phyloP scores from a whole-genome alignment of 2,888 invertebrate species.

The Serripes groenlandicus region DNA sequence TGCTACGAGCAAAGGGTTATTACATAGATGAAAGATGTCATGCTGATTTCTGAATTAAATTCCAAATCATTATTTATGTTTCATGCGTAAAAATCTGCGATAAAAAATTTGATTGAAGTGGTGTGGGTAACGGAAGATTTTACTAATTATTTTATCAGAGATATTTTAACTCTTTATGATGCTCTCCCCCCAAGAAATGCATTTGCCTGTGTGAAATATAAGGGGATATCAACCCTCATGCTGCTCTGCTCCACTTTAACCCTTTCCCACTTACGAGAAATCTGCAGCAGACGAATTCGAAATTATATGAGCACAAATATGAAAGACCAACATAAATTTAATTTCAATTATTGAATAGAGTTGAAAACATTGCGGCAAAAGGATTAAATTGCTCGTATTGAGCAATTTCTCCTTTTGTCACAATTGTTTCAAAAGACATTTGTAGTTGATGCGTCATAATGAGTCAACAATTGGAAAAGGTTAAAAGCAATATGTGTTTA shows the following conservation, averaged over 20 bases:
- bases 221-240: background rate
- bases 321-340: too few species aligned
- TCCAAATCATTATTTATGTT: constrained; percentile 16
- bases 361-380: too few species aligned
- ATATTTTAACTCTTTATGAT: background rate
- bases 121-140: background rate
- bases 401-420: too few species aligned
- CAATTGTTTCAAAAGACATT: too few species aligned
- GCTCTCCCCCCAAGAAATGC: background rate
- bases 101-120: constrained; percentile 13
- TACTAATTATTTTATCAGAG: constrained; percentile 23
- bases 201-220: background rate
- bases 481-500: too few species aligned
- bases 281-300: background rate
- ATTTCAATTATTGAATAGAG: too few species aligned
- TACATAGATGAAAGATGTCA: background rate
- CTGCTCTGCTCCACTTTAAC: background rate
- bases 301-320: too few species aligned
- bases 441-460: too few species aligned
- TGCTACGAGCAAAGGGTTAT: background rate
- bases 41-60: constrained; percentile 22
- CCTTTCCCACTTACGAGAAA: background rate
- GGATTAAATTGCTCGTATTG: too few species aligned
- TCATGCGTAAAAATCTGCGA: constrained; percentile 14
- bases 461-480: too few species aligned